Evolutionary conservation across 2,113 vertebrate species (phyloP), one percentile per base, ranked within the genome.

Genomic region (Percopsis transmontana): DNA sequence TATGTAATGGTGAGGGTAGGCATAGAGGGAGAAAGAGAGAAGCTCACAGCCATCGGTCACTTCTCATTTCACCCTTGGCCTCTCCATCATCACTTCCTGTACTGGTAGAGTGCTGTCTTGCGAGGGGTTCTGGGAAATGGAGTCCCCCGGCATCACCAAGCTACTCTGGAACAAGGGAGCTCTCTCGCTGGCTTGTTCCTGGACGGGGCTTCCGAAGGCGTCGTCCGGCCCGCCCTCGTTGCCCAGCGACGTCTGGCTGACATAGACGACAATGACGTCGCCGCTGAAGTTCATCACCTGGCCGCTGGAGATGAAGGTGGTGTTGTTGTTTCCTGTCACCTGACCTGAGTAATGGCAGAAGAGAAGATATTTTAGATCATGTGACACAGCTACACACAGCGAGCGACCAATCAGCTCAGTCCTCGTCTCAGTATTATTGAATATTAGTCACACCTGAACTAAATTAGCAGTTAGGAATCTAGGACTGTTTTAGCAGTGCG

Each of bases 251-350:
- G 92, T 94, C 61, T 96, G 95, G 81, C 95, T 95, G 81, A 98
- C 94, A 19, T 96, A 96, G 65, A 98, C 95, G 33, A 98, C 93
- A 33, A 99, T 96, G 86, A 99, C 94, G 33, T 98, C 96, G 0
- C 96, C 95, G 66, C 94, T 97, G 90, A 98, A 97, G 90, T 99
- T 98, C 96, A 98, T 98, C 84, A 99, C 96, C 91, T 98, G 95
- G 62, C 96, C 96, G n/a, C 93, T 97, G 87, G 97, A 98, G 83
- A 98, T 97, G 80, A 98, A 98, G 61, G 97, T 98, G 83, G 96
- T 97, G 92, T 97, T 99, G 86, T 96, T 91, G 91, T 95, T 96
- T 76, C 96, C 96, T 23, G 95, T 95, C 90, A 98, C 95, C 75
- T 94, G 95, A 87, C 95, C 97, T 99, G 79, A 42, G 18, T n/a